Evolutionary conservation across 2,113 vertebrate genomes (phyloP).

Genomic region (Passer montanus): DNA sequence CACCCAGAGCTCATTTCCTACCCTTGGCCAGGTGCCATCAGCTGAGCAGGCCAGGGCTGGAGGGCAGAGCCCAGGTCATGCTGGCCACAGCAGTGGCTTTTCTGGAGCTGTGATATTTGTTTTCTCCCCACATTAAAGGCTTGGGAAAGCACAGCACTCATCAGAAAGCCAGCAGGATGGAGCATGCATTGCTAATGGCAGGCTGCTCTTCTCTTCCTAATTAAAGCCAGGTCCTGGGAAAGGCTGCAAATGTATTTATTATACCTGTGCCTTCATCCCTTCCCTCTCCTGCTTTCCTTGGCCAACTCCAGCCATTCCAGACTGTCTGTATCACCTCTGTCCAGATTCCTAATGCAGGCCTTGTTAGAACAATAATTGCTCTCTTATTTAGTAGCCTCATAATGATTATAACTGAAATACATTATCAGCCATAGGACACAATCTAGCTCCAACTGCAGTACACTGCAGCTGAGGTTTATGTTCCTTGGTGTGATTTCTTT

Average conservation of each 20-base stretch:
- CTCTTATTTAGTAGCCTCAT: slow-evolving; percentile 37
- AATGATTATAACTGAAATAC: not conserved
- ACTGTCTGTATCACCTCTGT: not conserved
- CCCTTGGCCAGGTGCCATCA: not conserved
- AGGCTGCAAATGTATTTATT: not conserved
- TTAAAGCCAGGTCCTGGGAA: not conserved
- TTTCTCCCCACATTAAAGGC: not conserved
- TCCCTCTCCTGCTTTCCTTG: not conserved
- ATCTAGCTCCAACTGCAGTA: slow-evolving; percentile 19
- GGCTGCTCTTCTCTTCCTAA: not conserved
- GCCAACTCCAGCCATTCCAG: not conserved
- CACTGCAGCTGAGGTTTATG: not conserved
- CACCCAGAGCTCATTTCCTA: not conserved
- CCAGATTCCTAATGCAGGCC: not conserved
- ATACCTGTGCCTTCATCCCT: not conserved
- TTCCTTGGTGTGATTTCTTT: slow-evolving; percentile 26
- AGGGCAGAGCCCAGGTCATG: not conserved
- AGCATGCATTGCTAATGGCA: not conserved
- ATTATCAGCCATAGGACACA: slow-evolving; percentile 2
- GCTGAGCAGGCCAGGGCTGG: not conserved
- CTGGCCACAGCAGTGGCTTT: not conserved
- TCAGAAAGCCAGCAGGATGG: not conserved
- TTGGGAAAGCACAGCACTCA: not conserved
- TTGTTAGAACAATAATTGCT: slow-evolving; percentile 30
- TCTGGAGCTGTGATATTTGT: not conserved